These are phyloP conservation scores for Percopsis omiscomaycus DNA, from an alignment of 2,797 vertebrate species.

Conservation along the genomic window DNA sequence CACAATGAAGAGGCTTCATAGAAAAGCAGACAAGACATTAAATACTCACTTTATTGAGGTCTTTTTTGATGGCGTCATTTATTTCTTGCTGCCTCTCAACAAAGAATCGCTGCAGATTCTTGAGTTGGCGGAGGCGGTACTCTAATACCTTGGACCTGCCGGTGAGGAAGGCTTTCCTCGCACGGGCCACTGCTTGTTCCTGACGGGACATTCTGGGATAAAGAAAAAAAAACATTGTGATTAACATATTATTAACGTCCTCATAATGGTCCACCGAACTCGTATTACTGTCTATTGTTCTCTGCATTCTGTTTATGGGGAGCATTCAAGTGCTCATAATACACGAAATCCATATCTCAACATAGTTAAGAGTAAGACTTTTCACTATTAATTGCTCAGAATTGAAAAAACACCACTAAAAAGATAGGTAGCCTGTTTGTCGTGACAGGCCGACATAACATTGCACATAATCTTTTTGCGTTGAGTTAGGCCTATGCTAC, in stretches of 20 bases:
- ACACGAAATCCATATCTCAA: too few species aligned
- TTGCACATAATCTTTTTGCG: neutral
- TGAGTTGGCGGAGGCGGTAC: slow-evolving; percentile 84
- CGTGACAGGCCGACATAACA: too few species aligned
- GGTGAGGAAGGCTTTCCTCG: slow-evolving; percentile 81
- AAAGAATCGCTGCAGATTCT: slow-evolving; percentile 80
- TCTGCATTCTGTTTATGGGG: too few species aligned
- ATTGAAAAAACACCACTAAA: too few species aligned
- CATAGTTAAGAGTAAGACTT: too few species aligned
- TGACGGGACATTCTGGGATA: slow-evolving; percentile 77
- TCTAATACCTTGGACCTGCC: slow-evolving; percentile 82
- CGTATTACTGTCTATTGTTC: too few species aligned
- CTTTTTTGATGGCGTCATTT: slow-evolving; percentile 77
- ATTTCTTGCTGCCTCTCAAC: slow-evolving; percentile 80
- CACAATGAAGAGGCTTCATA: neutral
- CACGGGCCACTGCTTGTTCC: slow-evolving; percentile 74
- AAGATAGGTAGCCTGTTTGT: too few species aligned
- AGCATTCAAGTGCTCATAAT: too few species aligned
- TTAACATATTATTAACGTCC: neutral
- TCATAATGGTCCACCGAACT: neutral
- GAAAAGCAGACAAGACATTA: neutral
- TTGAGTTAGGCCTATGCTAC: neutral
- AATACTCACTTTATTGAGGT: slow-evolving; percentile 83
- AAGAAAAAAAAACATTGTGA: slow-evolving; percentile 13
- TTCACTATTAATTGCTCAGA: too few species aligned